Conservation (phyloP, 2,888 invertebrate species). For the Caenorhabditis angaria region DNA sequence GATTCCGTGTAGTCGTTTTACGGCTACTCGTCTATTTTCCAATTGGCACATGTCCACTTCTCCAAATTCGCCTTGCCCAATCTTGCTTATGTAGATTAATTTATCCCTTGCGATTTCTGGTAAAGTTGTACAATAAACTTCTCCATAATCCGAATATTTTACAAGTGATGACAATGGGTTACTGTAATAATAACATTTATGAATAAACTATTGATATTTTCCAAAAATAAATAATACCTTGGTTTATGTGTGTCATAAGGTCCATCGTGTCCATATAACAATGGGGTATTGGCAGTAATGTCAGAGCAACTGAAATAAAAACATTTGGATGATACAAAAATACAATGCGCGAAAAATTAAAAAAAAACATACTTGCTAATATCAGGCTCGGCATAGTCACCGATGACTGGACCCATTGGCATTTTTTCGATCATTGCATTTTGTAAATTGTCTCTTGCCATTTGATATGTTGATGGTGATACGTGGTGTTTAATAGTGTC, state of each 20-base stretch:
- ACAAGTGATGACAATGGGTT: conserved; percentile 51
- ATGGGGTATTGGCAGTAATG: conserved; percentile 41
- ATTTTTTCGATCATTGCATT: conserved; percentile 57
- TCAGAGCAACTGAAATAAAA: conserved; percentile 37
- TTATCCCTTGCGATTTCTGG: conserved; percentile 56
- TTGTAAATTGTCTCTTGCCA: conserved; percentile 58
- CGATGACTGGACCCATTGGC: conserved; percentile 47
- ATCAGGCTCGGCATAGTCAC: conserved; percentile 68
- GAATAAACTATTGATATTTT: background rate
- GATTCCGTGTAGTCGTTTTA: conserved; percentile 54
- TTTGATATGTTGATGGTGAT: conserved; percentile 59
- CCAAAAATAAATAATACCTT: conserved; percentile 10
- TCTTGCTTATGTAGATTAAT: conserved; percentile 84
- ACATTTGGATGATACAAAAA: conserved; percentile 12
- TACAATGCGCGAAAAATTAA: background rate
- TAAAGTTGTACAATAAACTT: conserved; percentile 53
- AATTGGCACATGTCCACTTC: conserved; percentile 59
- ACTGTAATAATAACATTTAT: too few relatives aligned
- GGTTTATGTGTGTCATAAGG: conserved; percentile 37
- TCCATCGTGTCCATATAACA: conserved; percentile 39
- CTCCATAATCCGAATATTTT: conserved; percentile 58
- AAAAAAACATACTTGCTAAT: conserved; percentile 42
- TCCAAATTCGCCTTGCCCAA: conserved; percentile 63
- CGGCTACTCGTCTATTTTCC: conserved; percentile 53
- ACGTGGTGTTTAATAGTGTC: conserved; percentile 53